A percentile compares a stretch with the other conserved stretches of the same genome.
These are phyloP conservation scores for Scaptomyza polygonia DNA, from an alignment of 2,888 invertebrate genomes.

Conservation along the genomic window DNA sequence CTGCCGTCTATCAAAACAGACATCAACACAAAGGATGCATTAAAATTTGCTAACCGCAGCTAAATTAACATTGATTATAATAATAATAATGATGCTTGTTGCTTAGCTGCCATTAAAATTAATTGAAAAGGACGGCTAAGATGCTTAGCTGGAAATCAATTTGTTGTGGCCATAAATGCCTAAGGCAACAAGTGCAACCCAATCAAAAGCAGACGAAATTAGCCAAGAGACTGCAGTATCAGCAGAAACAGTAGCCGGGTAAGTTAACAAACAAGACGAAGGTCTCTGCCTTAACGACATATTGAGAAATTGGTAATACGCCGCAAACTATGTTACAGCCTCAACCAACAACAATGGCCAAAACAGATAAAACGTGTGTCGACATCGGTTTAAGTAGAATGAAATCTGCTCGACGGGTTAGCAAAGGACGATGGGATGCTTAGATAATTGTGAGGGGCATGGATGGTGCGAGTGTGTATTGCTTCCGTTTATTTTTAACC, in stretches of 20 bases:
- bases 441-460: neutral
- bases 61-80: slow-evolving; percentile 1
- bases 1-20: slow-evolving; percentile 6
- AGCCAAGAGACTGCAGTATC: slow-evolving; percentile 30
- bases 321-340: slow-evolving; percentile 48
- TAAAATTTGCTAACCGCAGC: slow-evolving; percentile 2
- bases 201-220: slow-evolving; percentile 19
- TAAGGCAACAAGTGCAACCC: slow-evolving; percentile 12
- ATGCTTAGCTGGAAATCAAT: slow-evolving; percentile 47
- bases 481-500: slow-evolving; percentile 75
- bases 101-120: slow-evolving; percentile 24
- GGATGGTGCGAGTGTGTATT: slow-evolving; percentile 1
- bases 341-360: slow-evolving; percentile 50
- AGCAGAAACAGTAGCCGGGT: slow-evolving; percentile 40
- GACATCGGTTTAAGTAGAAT: slow-evolving; percentile 61
- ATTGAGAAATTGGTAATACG: slow-evolving; percentile 68
- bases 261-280: slow-evolving; percentile 5
- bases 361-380: slow-evolving; percentile 62
- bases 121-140: slow-evolving; percentile 37
- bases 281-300: slow-evolving; percentile 37
- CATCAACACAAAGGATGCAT: slow-evolving; percentile 5
- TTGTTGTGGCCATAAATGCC: slow-evolving; percentile 34
- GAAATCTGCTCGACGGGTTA: slow-evolving; percentile 27
- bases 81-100: slow-evolving; percentile 14
- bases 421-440: neutral